Evolutionary conservation across 2,113 vertebrate genomes (phyloP).

Genomic region (Glaucomys volans): DNA sequence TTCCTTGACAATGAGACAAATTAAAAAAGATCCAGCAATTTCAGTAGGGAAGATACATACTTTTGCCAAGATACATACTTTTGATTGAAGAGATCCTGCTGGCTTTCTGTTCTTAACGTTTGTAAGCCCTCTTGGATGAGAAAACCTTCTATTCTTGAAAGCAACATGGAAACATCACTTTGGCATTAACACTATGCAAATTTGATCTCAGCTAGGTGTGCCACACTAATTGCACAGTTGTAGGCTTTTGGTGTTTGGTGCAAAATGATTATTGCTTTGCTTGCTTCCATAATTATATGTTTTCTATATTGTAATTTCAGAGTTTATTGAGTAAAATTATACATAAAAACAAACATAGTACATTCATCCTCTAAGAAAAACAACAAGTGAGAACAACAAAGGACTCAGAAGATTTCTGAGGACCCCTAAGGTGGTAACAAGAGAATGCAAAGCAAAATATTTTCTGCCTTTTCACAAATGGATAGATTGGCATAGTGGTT

Average conservation of each 20-base stretch:
- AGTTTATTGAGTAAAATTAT: slow-evolving; percentile 57
- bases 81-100: slow-evolving; percentile 9
- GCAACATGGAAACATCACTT: background rate
- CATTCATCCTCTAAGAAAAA: slow-evolving; percentile 39
- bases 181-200: slow-evolving; percentile 23
- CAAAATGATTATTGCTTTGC: slow-evolving; percentile 76
- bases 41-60: background rate
- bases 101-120: background rate
- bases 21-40: background rate
- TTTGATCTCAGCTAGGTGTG: slow-evolving; percentile 18
- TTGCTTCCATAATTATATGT: slow-evolving; percentile 68
- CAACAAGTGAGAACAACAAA: slow-evolving; percentile 43
- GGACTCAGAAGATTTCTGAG: background rate
- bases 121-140: background rate
- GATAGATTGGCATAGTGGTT: background rate
- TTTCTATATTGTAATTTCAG: slow-evolving; percentile 71
- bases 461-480: slow-evolving; percentile 48
- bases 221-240: slow-evolving; percentile 40
- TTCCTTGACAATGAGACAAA: background rate
- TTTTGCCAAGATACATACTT: background rate
- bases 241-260: slow-evolving; percentile 46
- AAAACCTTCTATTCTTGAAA: slow-evolving; percentile 15
- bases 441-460: slow-evolving; percentile 6
- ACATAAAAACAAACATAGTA: slow-evolving; percentile 56
- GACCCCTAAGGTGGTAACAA: slow-evolving; percentile 8